Evolutionary conservation across 2,113 vertebrate genomes (phyloP).

Genomic region (Corynorhinus townsendii): DNA sequence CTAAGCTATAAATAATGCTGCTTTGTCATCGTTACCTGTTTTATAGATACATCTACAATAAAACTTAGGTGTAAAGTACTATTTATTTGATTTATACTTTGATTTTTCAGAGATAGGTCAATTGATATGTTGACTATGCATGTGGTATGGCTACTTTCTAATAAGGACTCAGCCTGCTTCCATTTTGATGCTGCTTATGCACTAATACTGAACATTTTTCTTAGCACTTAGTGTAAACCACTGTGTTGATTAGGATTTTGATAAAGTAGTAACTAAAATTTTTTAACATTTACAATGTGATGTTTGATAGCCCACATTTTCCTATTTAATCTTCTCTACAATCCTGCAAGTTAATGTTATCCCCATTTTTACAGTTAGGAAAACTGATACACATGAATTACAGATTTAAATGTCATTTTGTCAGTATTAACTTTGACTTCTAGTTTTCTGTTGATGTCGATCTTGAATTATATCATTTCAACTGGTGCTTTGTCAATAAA

Average conservation of each 20-base stretch:
- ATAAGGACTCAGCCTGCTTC: background rate
- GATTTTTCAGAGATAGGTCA: background rate
- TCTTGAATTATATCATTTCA: conserved; percentile 10
- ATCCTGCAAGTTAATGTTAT: background rate
- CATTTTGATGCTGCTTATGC: background rate
- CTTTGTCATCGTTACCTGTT: background rate
- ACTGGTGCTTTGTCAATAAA: background rate
- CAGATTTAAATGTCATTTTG: conserved; percentile 18
- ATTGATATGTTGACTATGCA: background rate
- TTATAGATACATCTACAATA: background rate
- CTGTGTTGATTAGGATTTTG: background rate
- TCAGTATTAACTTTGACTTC: background rate
- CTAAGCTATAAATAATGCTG: background rate
- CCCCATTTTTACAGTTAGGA: conserved; percentile 2
- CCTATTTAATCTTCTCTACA: conserved; percentile 16
- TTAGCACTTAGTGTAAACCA: background rate
- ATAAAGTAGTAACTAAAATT: background rate
- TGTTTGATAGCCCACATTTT: background rate
- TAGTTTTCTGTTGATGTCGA: background rate
- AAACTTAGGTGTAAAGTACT: background rate
- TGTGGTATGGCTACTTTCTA: background rate
- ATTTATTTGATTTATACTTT: conserved; percentile 12
- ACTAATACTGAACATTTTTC: background rate
- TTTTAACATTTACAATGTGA: background rate
- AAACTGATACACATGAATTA: background rate